A percentile compares a stretch with the other conserved stretches of the same genome.
These are phyloP conservation scores for Bubo blakistoni DNA, from an alignment of 2,113 vertebrate genomes.

Conservation along the genomic window DNA sequence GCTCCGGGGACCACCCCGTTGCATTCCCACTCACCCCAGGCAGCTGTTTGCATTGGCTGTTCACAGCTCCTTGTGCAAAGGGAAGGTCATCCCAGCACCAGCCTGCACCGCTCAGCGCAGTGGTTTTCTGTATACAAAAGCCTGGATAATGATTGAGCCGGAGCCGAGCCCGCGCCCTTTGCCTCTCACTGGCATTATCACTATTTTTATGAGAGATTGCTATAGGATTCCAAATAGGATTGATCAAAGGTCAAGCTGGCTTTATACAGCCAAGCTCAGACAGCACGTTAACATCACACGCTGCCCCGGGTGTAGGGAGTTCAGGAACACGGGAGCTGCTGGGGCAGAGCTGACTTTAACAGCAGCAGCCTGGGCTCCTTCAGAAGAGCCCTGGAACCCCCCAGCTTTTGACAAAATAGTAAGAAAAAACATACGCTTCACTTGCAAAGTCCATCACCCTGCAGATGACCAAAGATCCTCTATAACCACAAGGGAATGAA, in stretches of 20 bases:
- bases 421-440: accelerated
- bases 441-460: not conserved
- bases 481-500: not conserved
- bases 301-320: not conserved
- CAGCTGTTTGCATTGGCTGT: not conserved
- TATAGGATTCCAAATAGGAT: not conserved
- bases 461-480: not conserved
- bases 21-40: not conserved
- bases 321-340: not conserved
- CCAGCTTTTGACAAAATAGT: not conserved
- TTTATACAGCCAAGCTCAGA: not conserved
- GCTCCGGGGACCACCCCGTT: not conserved
- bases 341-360: not conserved
- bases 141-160: not conserved
- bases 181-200: not conserved
- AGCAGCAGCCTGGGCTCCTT: not conserved
- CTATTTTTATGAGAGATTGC: not conserved
- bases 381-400: not conserved
- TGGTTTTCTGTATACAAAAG: not conserved
- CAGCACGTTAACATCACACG: not conserved
- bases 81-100: not conserved
- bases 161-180: not conserved
- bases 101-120: not conserved
- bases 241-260: not conserved
- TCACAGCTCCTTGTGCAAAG: not conserved